Evolutionary conservation across 1,140 invertebrate species (phyloP).

Genomic region (Apocrypta bakeri): DNA sequence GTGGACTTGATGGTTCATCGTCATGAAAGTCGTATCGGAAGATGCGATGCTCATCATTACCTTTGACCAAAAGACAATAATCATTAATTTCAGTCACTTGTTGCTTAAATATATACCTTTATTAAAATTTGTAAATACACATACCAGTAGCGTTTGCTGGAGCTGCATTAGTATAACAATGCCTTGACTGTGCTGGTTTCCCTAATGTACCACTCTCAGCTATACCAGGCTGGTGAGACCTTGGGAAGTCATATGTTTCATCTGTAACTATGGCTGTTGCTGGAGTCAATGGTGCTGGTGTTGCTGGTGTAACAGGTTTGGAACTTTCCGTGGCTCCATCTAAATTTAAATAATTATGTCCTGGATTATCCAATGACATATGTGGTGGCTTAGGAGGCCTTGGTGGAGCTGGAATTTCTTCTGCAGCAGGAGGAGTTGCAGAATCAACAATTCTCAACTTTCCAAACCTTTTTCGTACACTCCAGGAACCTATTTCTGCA

Average conservation of each 20-base stretch:
- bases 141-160: constrained; percentile 70
- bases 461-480: constrained; percentile 76
- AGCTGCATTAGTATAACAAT: constrained; percentile 84
- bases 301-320: constrained; percentile 56
- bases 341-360: constrained; percentile 77
- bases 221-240: constrained; percentile 77
- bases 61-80: constrained; percentile 6
- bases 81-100: too few relatives aligned
- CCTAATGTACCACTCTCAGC: constrained; percentile 58
- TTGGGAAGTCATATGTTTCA: constrained; percentile 84
- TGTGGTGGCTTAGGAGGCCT: constrained; percentile 84
- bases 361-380: constrained; percentile 69
- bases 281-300: constrained; percentile 65
- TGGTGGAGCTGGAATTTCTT: constrained; percentile 77
- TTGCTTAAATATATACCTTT: background rate
- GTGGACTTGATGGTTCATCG: constrained; percentile 76
- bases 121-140: background rate
- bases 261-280: constrained; percentile 70
- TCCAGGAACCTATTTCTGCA: constrained; percentile 76
- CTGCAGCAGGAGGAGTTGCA: constrained; percentile 54
- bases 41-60: constrained; percentile 76
- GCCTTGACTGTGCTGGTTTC: constrained; percentile 69
- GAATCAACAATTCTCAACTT: constrained; percentile 71
- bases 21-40: constrained; percentile 78
- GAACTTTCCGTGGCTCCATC: constrained; percentile 70